Evolutionary conservation across 2,113 vertebrate species (phyloP).

Genomic region (Perognathus longimembris): DNA sequence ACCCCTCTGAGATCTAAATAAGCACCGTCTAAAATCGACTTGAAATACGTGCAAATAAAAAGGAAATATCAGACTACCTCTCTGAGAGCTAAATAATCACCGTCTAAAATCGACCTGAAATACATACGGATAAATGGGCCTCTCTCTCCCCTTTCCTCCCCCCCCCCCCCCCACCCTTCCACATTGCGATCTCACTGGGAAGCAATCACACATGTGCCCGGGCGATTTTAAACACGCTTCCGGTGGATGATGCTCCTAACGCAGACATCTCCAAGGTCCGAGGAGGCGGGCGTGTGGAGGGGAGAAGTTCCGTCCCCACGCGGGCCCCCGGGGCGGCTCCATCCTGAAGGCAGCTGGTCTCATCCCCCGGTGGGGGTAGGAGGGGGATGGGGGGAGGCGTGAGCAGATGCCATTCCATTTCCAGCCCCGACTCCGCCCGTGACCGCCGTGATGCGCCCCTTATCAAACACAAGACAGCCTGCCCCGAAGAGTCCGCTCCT

Average conservation of each 20-base stretch:
- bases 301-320: neutral
- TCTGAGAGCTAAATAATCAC: slow-evolving; percentile 46
- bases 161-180: neutral
- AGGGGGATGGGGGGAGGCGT: no score
- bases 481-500: slow-evolving; percentile 77
- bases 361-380: no score
- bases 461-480: slow-evolving; percentile 77
- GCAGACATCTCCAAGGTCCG: slow-evolving; percentile 19
- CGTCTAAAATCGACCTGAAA: slow-evolving; percentile 46
- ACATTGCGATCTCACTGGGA: neutral
- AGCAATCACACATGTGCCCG: neutral
- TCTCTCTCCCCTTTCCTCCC: neutral
- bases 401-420: no score
- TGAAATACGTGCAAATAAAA: no score
- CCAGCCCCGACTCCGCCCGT: slow-evolving; percentile 55
- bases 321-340: no score
- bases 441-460: slow-evolving; percentile 61
- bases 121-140: slow-evolving; percentile 48
- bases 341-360: no score
- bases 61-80: no score
- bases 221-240: slow-evolving; percentile 46
- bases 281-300: no score
- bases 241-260: slow-evolving; percentile 26
- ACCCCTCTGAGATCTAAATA: no score
- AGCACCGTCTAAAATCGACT: no score